Evolutionary conservation across 2,113 vertebrate genomes (phyloP), one percentile per base, ranked within the genome.

Genomic region (Hippocampus guttulatus): DNA sequence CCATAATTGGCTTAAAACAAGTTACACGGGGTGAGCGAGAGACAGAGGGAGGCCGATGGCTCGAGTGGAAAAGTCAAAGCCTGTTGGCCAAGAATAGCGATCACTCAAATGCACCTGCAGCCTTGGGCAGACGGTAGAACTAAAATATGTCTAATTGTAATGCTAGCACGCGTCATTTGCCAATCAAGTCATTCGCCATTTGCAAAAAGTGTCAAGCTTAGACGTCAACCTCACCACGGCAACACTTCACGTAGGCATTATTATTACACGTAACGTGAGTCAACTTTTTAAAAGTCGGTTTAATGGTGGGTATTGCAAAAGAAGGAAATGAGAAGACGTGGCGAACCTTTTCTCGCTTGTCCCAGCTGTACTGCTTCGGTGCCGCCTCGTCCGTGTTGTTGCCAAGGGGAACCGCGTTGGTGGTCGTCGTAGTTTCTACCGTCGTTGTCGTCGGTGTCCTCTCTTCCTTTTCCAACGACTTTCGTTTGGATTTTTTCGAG

Each of bases 341-440:
- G 3, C 16, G 65, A 77, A 93, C 93, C 92, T 94, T 94, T 47
- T 92, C 93, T 58, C 93, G 81, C 73, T 92, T 93, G 63, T 94
- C 93, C 93, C 93, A 94, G 87, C 93, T 94, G 90, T 94, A 94
- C 58, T 93, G 92, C 79, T 93, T 93, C 40, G 90, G 91, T 8
- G 88, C 81, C 71, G 88, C 81, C 71, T 92, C 92, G 33, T 92
- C 92, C 33, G 73, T 83, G 87, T 82, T 89, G 82, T 88, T 88
- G 82, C 90, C 87, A 79, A 88, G 85, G 86, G 85, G 83, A 84
- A 85, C 86, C 47, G 80, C 83, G 90, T 85, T 90, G 84, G 80
- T 75, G 47, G 74, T 80, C 43, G 80, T 76, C 58, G 85, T 70
- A 67, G 80, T 85, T 68, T 88, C 89, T 3, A 73, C 84, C 16